A percentile compares a stretch with the other conserved stretches of the same genome.
phyloP scores from a whole-genome alignment of 2,888 invertebrate genomes.

The Tubulanus polymorphus region DNA sequence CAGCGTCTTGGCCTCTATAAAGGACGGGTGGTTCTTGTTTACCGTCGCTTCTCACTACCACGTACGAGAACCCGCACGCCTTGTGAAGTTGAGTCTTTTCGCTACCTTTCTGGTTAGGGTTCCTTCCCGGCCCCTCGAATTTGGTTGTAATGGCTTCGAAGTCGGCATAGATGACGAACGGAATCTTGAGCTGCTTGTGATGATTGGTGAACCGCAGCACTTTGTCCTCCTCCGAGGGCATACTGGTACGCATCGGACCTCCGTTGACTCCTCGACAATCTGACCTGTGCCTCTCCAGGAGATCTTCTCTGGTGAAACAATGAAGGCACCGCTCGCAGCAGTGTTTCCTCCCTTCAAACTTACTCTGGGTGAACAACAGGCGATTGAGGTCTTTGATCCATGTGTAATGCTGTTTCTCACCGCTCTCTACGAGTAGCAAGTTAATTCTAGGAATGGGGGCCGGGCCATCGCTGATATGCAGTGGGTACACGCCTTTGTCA shows the following conservation, averaged over 20 bases:
- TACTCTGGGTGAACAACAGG: constrained; percentile 7
- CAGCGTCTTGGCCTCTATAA: constrained; percentile 10
- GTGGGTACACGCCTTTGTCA: constrained; percentile 9
- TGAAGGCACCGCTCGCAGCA: constrained; percentile 14
- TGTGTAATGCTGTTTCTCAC: constrained; percentile 11
- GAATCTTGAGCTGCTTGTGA: constrained; percentile 10
- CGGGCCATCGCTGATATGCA: not conserved
- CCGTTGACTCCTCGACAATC: constrained; percentile 12
- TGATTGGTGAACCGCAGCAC: constrained; percentile 13
- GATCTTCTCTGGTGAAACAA: constrained; percentile 12
- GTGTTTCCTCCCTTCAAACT: constrained; percentile 6
- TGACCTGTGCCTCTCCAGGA: constrained; percentile 11
- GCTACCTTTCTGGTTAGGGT: constrained; percentile 13
- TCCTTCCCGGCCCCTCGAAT: constrained; percentile 6
- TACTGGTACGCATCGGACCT: constrained; percentile 9
- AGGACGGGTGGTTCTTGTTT: constrained; percentile 10
- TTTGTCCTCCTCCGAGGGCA: constrained; percentile 13
- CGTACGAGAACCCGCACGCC: constrained; percentile 10
- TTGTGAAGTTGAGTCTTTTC: constrained; percentile 10
- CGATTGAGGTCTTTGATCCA: constrained; percentile 13
- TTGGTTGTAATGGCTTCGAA: constrained; percentile 15
- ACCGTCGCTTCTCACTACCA: constrained; percentile 11
- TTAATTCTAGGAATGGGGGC: constrained; percentile 1
- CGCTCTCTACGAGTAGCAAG: constrained; percentile 13
- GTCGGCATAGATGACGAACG: constrained; percentile 17